Conservation (phyloP, 2,888 invertebrate species). For the Tenthredo livida region DNA sequence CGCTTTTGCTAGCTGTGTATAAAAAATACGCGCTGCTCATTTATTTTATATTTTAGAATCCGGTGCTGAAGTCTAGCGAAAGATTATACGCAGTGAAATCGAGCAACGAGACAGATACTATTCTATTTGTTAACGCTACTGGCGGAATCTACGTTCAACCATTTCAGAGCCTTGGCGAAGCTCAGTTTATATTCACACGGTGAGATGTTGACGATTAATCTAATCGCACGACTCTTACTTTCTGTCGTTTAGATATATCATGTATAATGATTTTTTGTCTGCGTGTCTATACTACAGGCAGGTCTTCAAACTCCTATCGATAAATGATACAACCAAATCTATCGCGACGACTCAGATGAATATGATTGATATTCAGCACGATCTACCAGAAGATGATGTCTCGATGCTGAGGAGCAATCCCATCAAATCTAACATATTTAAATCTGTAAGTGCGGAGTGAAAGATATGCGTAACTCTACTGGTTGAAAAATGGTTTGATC, state of each 20-base stretch:
- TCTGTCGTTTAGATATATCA: not conserved
- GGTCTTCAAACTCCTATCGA: constrained; percentile 67
- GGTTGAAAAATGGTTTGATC: not conserved
- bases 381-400: constrained; percentile 71
- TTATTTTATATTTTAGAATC: constrained; percentile 70
- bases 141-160: constrained; percentile 77
- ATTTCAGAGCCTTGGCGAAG: constrained; percentile 77
- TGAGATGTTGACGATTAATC: constrained; percentile 57
- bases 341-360: constrained; percentile 63
- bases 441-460: constrained; percentile 67
- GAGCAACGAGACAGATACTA: constrained; percentile 65
- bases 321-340: constrained; percentile 61
- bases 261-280: constrained; percentile 8
- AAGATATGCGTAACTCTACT: not conserved
- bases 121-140: constrained; percentile 73
- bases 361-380: constrained; percentile 67
- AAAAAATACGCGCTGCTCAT: not conserved
- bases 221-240: not conserved
- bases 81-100: constrained; percentile 72
- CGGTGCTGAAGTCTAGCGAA: constrained; percentile 76
- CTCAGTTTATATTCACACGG: constrained; percentile 74
- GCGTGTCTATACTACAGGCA: constrained; percentile 63
- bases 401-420: constrained; percentile 71
- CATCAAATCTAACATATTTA: constrained; percentile 68
- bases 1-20: too few relatives aligned